phyloP scores from a whole-genome alignment of 30 jellyfish, hydroid and myxozoan genomes.

The Aurelia aurita region DNA sequence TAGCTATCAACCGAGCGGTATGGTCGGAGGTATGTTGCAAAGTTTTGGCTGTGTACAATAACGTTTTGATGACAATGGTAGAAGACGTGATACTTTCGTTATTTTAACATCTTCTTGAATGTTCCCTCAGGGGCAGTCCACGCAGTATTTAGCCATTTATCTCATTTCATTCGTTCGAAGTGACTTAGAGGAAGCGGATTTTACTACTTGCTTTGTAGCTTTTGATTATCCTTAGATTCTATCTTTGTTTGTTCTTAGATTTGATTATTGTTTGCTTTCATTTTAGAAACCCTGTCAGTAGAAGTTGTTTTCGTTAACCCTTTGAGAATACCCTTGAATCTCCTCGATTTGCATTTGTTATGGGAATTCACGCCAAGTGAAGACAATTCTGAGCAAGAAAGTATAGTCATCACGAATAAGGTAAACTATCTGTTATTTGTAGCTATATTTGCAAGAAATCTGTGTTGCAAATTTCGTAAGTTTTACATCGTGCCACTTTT shows the following conservation, averaged over 20 bases:
- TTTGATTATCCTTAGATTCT: neutral
- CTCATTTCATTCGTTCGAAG: too few relatives aligned
- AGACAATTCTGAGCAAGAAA: neutral
- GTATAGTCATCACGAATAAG: constrained; percentile 23
- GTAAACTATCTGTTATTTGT: neutral
- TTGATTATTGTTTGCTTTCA: neutral
- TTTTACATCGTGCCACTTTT: too few relatives aligned
- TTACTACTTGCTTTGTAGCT: neutral
- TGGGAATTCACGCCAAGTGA: constrained; percentile 85
- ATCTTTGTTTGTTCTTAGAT: neutral
- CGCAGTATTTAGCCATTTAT: too few relatives aligned
- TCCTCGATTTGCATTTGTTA: constrained; percentile 64
- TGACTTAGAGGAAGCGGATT: too few relatives aligned
- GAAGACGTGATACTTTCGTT: too few relatives aligned
- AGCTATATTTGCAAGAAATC: too few relatives aligned
- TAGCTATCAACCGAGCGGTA: constrained; percentile 62
- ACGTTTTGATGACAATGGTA: too few relatives aligned
- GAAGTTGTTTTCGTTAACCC: constrained; percentile 85
- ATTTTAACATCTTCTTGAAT: too few relatives aligned
- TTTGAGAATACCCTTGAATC: constrained; percentile 72
- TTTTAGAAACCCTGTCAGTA: constrained; percentile 69
- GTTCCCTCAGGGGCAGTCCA: too few relatives aligned
- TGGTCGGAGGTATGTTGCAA: constrained; percentile 75
- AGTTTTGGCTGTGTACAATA: too few relatives aligned
- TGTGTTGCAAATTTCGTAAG: too few relatives aligned